A percentile compares a stretch with the other conserved stretches of the same genome.
Evolutionary conservation across 2,888 invertebrate genomes (phyloP).

Genomic region (Frankliniella fusca): DNA sequence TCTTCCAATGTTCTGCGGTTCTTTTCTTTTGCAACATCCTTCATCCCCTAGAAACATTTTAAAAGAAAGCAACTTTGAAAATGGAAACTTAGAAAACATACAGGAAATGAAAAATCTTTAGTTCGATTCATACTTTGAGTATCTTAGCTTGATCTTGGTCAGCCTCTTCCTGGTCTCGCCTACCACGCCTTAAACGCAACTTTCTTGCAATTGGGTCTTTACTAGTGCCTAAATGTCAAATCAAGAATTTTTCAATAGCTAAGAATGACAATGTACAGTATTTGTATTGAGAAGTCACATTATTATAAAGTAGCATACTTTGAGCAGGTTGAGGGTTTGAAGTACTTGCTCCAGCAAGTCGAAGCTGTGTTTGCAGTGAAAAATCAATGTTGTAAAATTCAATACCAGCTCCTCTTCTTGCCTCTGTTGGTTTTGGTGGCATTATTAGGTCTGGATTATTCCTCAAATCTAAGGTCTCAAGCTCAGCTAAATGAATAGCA

Average conservation of each 20-base stretch:
- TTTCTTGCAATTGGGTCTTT: conserved; percentile 95
- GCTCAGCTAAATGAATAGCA: conserved; percentile 89
- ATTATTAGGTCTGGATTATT: conserved; percentile 94
- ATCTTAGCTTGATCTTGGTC: conserved; percentile 86
- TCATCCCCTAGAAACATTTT: conserved; percentile 62
- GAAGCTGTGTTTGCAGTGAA: conserved; percentile 89
- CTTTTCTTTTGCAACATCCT: conserved; percentile 77
- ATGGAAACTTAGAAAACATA: conserved; percentile 31
- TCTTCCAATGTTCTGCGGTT: conserved; percentile 65
- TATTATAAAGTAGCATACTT: conserved; percentile 48
- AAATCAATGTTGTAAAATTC: conserved; percentile 99
- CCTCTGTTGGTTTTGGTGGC: conserved; percentile 91
- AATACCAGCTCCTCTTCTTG: conserved; percentile 70
- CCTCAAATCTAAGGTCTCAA: conserved; percentile 82
- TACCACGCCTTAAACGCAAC: conserved; percentile 76
- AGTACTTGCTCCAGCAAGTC: conserved; percentile 83
- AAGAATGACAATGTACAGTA: conserved; percentile 29
- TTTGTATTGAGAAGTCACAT: conserved; percentile 1
- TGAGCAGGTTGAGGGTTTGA: conserved; percentile 66
- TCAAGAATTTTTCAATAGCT: conserved; percentile 41
- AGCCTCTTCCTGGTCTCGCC: conserved; percentile 72
- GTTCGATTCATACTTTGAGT: conserved; percentile 46
- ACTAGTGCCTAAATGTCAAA: conserved; percentile 55
- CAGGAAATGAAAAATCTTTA: conserved; percentile 33
- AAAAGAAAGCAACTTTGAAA: conserved; percentile 27